phyloP scores from a whole-genome alignment of 2,113 vertebrate species.

The Megaceryle maxima region DNA sequence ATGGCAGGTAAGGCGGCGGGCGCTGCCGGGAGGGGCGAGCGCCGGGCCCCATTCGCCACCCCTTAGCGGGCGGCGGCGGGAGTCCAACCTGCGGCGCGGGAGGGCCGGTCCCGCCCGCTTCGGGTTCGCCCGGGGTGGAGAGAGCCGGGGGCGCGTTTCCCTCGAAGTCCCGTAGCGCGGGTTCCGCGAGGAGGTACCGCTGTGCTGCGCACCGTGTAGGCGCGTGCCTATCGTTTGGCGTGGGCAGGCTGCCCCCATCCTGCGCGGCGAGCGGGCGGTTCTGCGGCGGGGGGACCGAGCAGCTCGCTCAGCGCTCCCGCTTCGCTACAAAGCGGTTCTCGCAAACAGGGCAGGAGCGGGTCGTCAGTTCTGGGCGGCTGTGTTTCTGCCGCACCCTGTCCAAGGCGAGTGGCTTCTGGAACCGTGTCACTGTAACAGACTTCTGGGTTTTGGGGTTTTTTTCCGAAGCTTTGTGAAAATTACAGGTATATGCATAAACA shows the following conservation, averaged over 20 bases:
- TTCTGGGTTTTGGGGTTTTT: neutral
- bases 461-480: neutral
- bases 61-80: neutral
- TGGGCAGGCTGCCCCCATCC: neutral
- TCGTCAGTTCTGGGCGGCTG: too few species aligned
- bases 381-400: neutral
- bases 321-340: neutral
- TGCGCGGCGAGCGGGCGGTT: neutral
- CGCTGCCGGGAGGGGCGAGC: neutral
- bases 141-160: neutral
- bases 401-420: neutral
- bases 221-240: neutral
- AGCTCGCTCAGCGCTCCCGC: neutral
- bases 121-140: neutral
- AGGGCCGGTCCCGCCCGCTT: neutral
- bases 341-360: neutral
- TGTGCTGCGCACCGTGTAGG: neutral
- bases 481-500: neutral
- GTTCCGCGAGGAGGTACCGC: neutral
- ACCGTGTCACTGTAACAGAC: rapidly evolving
- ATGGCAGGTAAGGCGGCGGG: constrained; percentile 73
- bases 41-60: too few species aligned
- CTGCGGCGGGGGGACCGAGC: neutral
- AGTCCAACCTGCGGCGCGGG: too few species aligned
- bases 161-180: neutral